These are phyloP conservation scores for Chironomus tentans DNA, from an alignment of 2,888 invertebrate species.

Conservation along the genomic window DNA sequence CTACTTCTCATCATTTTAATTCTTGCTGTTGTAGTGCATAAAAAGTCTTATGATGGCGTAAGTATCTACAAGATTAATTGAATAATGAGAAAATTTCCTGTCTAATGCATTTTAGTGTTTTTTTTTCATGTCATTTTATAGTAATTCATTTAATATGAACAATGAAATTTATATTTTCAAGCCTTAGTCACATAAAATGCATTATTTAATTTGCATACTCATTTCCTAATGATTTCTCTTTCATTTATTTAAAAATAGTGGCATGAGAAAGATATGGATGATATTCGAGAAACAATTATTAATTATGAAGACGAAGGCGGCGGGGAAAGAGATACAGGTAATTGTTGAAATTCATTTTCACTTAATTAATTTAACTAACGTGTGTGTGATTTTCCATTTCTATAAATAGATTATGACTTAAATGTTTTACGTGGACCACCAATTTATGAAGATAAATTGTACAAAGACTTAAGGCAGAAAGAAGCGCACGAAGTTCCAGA, in stretches of 20 bases:
- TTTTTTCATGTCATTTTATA: no score
- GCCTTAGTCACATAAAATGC: background rate
- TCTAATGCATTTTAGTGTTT: background rate
- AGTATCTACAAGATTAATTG: background rate
- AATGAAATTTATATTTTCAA: background rate
- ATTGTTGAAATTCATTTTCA: constrained; percentile 44
- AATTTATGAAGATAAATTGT: constrained; percentile 42
- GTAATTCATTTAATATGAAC: no score
- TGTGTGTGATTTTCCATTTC: no score
- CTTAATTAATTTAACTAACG: no score
- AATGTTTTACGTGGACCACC: constrained; percentile 42
- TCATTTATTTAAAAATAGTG: constrained; percentile 38
- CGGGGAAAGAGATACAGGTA: constrained; percentile 83
- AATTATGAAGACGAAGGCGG: constrained; percentile 98
- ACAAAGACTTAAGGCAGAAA: constrained; percentile 38
- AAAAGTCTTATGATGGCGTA: constrained; percentile 66
- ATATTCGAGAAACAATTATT: constrained; percentile 94
- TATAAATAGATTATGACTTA: constrained; percentile 37
- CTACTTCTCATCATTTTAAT: constrained; percentile 67
- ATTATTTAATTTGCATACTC: no score
- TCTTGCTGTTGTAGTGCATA: constrained; percentile 84
- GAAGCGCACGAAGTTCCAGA: constrained; percentile 60
- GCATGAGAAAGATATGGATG: constrained; percentile 86
- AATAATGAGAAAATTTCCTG: no score
- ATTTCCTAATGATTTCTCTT: background rate